Base-by-base conservation (phyloP, 2,797 vertebrate species). In the Rhincodon typus region DNA sequence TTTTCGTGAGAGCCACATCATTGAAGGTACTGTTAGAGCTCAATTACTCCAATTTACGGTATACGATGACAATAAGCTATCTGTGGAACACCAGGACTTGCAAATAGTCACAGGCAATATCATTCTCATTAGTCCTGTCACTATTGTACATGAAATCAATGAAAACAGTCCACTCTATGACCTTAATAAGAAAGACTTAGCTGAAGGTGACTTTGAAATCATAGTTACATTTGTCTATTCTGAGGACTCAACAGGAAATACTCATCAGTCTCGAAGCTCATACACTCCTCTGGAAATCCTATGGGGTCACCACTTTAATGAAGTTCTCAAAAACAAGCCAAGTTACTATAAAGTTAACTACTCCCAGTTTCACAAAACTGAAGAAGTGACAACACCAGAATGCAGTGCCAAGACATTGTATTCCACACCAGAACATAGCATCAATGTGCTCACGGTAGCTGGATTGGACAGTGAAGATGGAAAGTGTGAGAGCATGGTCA, bases 151-250 rank as follows among this genome's bases (percentile, higher is more conserved):
- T 53, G 97, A 98, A 96, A 99, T 99, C 0, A 97, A 98, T 30
- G 96, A 97, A 0, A 97, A 98, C 91, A 99, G 99, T 96, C 99
- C 99, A 0, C 96, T 99, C 82, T 99, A 98, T 72, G 97, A 97
- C 10, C 97, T 98, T 91, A 98, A 98, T 94, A 96, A 98, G 34
- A 97, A 97, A 27, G 98, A 98, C 0, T 97, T 99, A 95, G 97
- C 98, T 82, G 98, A 97, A 77, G 98, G 98, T 0, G 97, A 97
- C 97, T 99, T 99, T 13, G 99, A 99, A 97, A 97, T 99, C 96
- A 97, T 99, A 97, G 99, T 99, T 96, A 98, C 99, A 0, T 99
- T 99, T 17, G 98, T 99, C 96, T 99, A 99, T 96, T 99, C 98
- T 0, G 99, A 99, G 0, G 99, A 99, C 96, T 98, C 98, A 88